Conservation (phyloP, 2,113 vertebrate species). For the Carassius carassius region DNA sequence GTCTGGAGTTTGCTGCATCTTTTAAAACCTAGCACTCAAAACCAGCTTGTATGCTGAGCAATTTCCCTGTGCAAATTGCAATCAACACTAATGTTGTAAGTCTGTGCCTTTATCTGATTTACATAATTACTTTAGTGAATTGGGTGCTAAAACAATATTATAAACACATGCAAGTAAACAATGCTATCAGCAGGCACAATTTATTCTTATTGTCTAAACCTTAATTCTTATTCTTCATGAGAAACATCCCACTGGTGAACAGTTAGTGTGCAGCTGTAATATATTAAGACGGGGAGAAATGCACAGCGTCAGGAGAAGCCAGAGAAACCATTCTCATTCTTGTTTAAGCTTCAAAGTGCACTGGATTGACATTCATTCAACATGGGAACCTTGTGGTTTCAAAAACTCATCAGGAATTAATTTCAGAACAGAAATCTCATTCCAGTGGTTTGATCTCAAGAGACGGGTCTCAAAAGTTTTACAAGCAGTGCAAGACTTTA, state of each 20-base stretch:
- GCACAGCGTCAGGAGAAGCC: neutral
- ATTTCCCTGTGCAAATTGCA: neutral
- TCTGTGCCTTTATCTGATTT: neutral
- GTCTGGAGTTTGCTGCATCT: neutral
- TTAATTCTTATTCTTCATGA: neutral
- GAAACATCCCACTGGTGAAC: neutral
- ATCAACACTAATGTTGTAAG: neutral
- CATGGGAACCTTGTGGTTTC: conserved; percentile 8
- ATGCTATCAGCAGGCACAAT: neutral
- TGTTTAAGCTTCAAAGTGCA: neutral
- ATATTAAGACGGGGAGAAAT: neutral
- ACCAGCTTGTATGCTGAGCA: neutral
- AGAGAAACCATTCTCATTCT: conserved; percentile 12
- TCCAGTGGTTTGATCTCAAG: neutral
- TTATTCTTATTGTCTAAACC: neutral
- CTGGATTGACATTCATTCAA: conserved; percentile 8
- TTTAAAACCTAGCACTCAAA: neutral
- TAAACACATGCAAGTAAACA: neutral
- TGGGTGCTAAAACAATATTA: neutral
- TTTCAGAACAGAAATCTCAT: conserved; percentile 26
- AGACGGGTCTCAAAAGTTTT: neutral
- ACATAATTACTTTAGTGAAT: conserved; percentile 7
- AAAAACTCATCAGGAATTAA: conserved; percentile 22
- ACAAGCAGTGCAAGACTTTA: neutral
- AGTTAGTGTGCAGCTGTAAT: neutral